Conservation (phyloP, 2,797 vertebrate species). For the Enteromius anoplus region DNA sequence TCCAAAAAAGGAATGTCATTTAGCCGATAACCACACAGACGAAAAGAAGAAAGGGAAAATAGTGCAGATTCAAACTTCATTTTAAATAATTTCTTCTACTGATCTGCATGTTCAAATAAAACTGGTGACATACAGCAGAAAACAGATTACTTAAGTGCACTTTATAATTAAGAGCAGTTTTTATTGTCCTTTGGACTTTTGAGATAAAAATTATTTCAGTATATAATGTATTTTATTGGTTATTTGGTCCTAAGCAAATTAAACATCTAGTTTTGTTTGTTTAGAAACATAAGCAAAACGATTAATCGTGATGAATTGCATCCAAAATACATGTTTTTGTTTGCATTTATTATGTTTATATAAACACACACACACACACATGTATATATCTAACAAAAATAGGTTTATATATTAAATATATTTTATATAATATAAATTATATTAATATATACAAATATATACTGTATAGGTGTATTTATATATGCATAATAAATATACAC, state of each 20-base stretch:
- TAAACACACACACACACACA: too few species aligned
- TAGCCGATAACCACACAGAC: constrained; percentile 39
- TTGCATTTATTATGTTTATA: too few species aligned
- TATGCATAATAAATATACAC: too few species aligned
- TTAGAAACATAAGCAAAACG: neutral
- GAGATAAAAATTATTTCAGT: neutral
- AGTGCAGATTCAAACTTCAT: neutral
- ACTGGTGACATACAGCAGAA: constrained; percentile 33
- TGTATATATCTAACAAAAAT: too few species aligned
- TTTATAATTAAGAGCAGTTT: neutral
- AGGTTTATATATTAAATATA: too few species aligned
- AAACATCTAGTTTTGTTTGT: neutral
- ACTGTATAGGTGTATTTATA: too few species aligned
- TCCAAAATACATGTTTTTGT: too few species aligned
- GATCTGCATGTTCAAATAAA: constrained; percentile 12
- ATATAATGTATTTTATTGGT: neutral
- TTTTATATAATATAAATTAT: too few species aligned
- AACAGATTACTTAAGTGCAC: neutral
- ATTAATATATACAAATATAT: too few species aligned
- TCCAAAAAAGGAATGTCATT: constrained; percentile 59
- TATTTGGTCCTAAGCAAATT: neutral
- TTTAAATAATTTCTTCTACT: neutral
- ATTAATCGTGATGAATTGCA: too few species aligned
- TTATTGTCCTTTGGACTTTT: neutral
- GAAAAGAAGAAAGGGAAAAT: constrained; percentile 18